Conservation (phyloP, 2,888 invertebrate species). For the Blera fallax region DNA sequence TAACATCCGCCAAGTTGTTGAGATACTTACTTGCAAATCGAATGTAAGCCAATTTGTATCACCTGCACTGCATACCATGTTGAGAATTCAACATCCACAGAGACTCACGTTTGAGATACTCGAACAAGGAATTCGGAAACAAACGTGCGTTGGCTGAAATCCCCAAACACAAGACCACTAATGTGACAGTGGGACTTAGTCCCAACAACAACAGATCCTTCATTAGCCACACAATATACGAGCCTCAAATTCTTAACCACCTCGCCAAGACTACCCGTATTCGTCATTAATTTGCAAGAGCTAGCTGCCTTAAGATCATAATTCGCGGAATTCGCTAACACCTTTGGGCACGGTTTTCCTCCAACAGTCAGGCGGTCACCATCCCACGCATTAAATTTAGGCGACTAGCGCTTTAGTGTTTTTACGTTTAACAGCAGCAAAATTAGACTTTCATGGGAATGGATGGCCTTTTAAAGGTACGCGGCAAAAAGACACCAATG, state of each 20-base stretch:
- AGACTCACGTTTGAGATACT: not conserved
- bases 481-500: not conserved
- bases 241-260: not conserved
- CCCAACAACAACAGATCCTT: conserved; percentile 12
- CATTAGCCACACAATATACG: not conserved
- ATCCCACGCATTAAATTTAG: conserved; percentile 44
- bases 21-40: too few relatives aligned
- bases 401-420: not conserved
- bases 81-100: not conserved
- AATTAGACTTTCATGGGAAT: not conserved
- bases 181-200: conserved; percentile 20
- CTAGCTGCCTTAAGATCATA: conserved; percentile 9
- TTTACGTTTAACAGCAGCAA: not conserved
- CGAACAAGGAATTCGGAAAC: not conserved
- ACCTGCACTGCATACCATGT: too few relatives aligned
- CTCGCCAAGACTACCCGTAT: not conserved
- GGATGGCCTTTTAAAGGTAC: conserved; percentile 8
- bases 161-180: not conserved
- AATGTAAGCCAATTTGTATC: too few relatives aligned
- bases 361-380: conserved; percentile 11
- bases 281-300: conserved; percentile 30
- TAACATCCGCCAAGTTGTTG: too few relatives aligned
- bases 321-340: conserved; percentile 27
- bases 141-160: conserved; percentile 13
- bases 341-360: conserved; percentile 30